Conservation (phyloP, 30 jellyfish, hydroid and myxozoan species). For the Pseudorhiza aurosa region DNA sequence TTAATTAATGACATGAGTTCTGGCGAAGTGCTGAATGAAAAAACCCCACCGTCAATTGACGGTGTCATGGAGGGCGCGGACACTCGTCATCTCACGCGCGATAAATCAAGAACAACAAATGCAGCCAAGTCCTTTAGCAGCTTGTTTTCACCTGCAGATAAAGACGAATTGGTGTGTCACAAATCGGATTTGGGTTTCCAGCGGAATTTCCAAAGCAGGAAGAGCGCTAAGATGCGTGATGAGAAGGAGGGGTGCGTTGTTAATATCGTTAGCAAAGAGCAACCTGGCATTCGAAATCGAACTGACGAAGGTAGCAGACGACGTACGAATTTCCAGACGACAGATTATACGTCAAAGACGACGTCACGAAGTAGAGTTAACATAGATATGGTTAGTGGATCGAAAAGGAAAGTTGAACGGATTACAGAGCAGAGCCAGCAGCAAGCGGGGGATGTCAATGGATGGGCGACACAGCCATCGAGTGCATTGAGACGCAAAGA, state of each 20-base stretch:
- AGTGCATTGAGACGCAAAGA: neutral
- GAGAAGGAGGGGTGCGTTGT: conserved; percentile 24
- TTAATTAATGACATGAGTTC: neutral
- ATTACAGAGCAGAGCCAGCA: neutral
- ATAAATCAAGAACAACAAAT: neutral
- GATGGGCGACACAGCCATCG: neutral
- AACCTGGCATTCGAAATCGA: neutral
- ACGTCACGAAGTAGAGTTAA: conserved; percentile 6
- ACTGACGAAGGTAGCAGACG: neutral
- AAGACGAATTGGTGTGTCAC: neutral
- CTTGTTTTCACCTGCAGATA: conserved; percentile 11
- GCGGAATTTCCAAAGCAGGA: conserved; percentile 27
- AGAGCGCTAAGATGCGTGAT: conserved; percentile 34
- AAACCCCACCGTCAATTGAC: neutral
- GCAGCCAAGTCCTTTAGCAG: neutral
- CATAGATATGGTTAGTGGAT: conserved; percentile 6
- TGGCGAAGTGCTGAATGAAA: neutral
- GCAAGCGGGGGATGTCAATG: neutral
- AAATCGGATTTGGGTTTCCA: conserved; percentile 43
- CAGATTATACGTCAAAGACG: neutral
- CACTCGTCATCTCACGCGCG: neutral
- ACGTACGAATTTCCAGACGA: neutral
- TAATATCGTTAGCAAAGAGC: neutral
- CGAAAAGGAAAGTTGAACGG: neutral
- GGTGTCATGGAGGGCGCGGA: conserved; percentile 60